These are phyloP conservation scores for Bombyx mori DNA, from an alignment of 1,140 invertebrate species.

Conservation along the genomic window ASM3026992v2 NC_085114.1:16019501-16020000, in stretches of 20 bases:
- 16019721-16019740: slow-evolving; percentile 45
- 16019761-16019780: too few relatives aligned
- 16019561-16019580: slow-evolving; percentile 14
- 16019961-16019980: too few relatives aligned
- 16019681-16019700: slow-evolving; percentile 89
- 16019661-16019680: slow-evolving; percentile 88
- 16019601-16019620: slow-evolving; percentile 24
- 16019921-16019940: slow-evolving; percentile 72
- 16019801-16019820: slow-evolving; percentile 52
- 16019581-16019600: slow-evolving; percentile 22
- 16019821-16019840: slow-evolving; percentile 85
- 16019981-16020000: background rate
- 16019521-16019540: slow-evolving; percentile 9
- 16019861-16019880: slow-evolving; percentile 88
- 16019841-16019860: slow-evolving; percentile 85
- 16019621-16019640: slow-evolving; percentile 91
- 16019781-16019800: too few relatives aligned
- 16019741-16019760: too few relatives aligned
- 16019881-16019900: slow-evolving; percentile 86
- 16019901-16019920: slow-evolving; percentile 85
- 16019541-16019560: slow-evolving; percentile 18
- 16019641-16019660: slow-evolving; percentile 90
- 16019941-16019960: too few relatives aligned
- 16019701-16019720: slow-evolving; percentile 83
- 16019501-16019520: background rate